Evolutionary conservation across 2,113 vertebrate species (phyloP).

Genomic region (Pipa parva): DNA sequence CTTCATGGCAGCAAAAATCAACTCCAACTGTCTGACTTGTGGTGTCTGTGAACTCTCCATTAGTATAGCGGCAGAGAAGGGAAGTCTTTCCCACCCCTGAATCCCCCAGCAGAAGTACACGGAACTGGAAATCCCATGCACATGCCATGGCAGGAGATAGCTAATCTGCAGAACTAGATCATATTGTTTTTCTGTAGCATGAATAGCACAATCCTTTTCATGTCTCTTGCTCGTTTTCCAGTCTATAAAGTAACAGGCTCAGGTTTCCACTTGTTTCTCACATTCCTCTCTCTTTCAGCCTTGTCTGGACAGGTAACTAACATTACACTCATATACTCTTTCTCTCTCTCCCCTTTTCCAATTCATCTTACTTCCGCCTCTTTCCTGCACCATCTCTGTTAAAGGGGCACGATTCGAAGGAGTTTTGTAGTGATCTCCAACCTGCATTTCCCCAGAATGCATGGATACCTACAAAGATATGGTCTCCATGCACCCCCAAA

Average conservation of each 20-base stretch:
- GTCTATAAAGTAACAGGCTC: background rate
- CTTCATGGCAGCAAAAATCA: constrained; percentile 77
- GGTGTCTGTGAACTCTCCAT: constrained; percentile 68
- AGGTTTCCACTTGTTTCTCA: constrained; percentile 4
- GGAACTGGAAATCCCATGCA: constrained; percentile 81
- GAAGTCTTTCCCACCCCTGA: constrained; percentile 82
- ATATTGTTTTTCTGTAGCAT: background rate
- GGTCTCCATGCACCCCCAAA: too few relatives aligned
- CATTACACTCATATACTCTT: background rate
- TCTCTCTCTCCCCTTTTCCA: background rate
- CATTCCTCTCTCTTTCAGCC: constrained; percentile 17
- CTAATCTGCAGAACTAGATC: background rate
- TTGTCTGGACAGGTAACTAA: background rate
- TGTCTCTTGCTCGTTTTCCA: background rate
- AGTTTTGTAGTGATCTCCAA: too few relatives aligned
- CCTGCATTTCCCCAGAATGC: too few relatives aligned
- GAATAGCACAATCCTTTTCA: background rate
- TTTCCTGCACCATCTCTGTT: too few relatives aligned
- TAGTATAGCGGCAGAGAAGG: constrained; percentile 71
- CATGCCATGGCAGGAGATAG: constrained; percentile 59
- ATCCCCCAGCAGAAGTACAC: constrained; percentile 81
- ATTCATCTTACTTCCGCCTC: background rate
- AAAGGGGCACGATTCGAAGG: too few relatives aligned
- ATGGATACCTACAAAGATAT: too few relatives aligned
- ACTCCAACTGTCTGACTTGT: constrained; percentile 76